phyloP scores from a whole-genome alignment of 2,113 vertebrate species.

The Cyanoramphus novaezelandiae region DNA sequence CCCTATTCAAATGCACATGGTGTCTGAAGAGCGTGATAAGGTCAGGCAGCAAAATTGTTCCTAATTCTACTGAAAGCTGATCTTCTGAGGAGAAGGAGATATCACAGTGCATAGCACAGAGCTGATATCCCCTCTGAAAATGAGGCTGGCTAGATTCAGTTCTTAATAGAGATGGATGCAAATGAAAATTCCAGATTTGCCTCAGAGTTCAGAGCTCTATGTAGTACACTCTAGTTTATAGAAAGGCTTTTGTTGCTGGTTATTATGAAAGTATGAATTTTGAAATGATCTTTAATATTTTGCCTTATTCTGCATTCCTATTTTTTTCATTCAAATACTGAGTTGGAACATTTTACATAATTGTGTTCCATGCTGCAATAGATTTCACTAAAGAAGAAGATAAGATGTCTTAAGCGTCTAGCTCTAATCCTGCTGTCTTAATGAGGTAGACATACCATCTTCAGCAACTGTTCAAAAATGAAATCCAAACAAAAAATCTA shows the following conservation, averaged over 20 bases:
- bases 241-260: not conserved
- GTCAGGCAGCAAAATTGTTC: not conserved
- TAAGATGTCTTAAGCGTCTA: not conserved
- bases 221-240: not conserved
- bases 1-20: not conserved
- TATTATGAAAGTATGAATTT: not conserved
- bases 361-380: not conserved
- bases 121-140: not conserved
- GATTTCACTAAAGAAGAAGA: not conserved
- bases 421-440: not conserved
- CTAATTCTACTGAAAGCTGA: not conserved
- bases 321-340: not conserved
- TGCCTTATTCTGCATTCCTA: not conserved
- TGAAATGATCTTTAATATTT: not conserved
- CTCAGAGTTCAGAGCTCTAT: not conserved
- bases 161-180: not conserved
- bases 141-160: not conserved
- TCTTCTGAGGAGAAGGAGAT: conserved; percentile 2
- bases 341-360: not conserved
- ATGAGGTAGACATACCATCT: not conserved
- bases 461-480: not conserved
- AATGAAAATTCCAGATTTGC: not conserved
- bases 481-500: not conserved
- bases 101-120: not conserved
- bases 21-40: not conserved